Base-by-base conservation (phyloP, 2,797 vertebrate genomes). In the Neosilurus mollespiculum region DNA sequence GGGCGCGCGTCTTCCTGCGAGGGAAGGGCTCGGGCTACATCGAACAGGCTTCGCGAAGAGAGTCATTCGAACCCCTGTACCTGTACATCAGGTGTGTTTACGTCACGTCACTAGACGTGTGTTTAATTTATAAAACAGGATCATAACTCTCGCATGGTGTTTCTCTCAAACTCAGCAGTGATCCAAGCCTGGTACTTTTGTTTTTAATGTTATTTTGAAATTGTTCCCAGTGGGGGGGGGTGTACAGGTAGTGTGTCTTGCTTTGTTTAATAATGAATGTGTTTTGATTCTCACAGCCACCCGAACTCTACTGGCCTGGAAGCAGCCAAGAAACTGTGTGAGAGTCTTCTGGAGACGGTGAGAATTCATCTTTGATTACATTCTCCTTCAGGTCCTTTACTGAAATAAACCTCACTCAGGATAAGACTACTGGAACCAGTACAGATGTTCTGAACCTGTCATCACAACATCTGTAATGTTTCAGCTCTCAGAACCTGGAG, bases 21-120 rank as follows among this genome's bases (percentile, higher is more conserved):
- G 95, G 95, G 14, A 94, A 95, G 86, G 89, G 90, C 0, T 96
- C 95, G 0, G 95, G 95, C n/a, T 95, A 95, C 92, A 95, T 95
- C 30, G 95, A 96, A 85, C 95, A 95, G 88, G 95, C 95, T 4
- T 96, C 95, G 0, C 93, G 94, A 80, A 88, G 95, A 71, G 95
- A 96, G 87, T 95, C 95, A 10, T 96, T 95, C 84, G 95, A 96
- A 89, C 95, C 94, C 5, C 93, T 96, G 81, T 95, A 96, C 61
- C 92, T 95, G 59, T 95, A 96, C 90, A 94, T 96, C 88, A 95
- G 95, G 95, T 96, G 84, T n/a, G 66, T 54, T 16, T 2, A 9
- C 7, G 4, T 83, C 67, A 5, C 14, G 9, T 15, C 22, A 0
- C 34, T 70, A 22, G 9, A 49, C 67, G 49, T 49, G 20, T 2